A percentile compares a stretch with the other conserved stretches of the same genome.
phyloP scores from a whole-genome alignment of 2,888 invertebrate species.

The Eumacrocentrus americanus region DNA sequence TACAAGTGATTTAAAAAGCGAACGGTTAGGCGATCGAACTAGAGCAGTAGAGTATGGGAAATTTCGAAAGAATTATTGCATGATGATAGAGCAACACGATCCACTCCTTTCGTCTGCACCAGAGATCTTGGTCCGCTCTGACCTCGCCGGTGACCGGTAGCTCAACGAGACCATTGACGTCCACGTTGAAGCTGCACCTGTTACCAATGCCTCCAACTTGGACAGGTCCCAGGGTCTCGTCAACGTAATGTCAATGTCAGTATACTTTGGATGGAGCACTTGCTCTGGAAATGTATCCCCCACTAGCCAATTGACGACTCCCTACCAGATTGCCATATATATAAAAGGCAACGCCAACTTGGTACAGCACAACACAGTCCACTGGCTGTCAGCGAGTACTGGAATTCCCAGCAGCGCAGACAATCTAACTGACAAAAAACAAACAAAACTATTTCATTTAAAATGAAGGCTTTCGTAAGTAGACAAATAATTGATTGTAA shows the following conservation, averaged over 20 bases:
- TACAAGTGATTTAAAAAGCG: too few species aligned
- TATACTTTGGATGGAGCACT: constrained; percentile 44
- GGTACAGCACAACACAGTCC: constrained; percentile 51
- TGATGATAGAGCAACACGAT: constrained; percentile 1
- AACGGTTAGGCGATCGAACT: background rate
- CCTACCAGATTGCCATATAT: constrained; percentile 51
- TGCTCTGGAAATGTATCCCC: constrained; percentile 45
- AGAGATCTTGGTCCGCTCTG: background rate
- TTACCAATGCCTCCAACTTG: background rate
- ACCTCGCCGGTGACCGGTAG: constrained; percentile 18
- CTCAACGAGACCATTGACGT: background rate
- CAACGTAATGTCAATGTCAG: constrained; percentile 54
- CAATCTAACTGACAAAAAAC: constrained; percentile 16
- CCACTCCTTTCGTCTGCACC: constrained; percentile 7
- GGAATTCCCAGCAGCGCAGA: constrained; percentile 53
- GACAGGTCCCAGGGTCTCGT: constrained; percentile 29
- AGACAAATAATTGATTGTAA: too few species aligned
- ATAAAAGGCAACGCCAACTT: constrained; percentile 50
- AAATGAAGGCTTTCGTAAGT: constrained; percentile 51
- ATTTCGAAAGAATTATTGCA: constrained; percentile 6
- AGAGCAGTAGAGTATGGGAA: constrained; percentile 1
- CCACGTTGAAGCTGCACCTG: constrained; percentile 20
- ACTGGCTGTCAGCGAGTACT: constrained; percentile 55
- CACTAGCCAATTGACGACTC: constrained; percentile 49
- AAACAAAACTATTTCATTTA: constrained; percentile 26